Conservation (phyloP, 2,888 invertebrate genomes). For the Eilema griseolum region DNA sequence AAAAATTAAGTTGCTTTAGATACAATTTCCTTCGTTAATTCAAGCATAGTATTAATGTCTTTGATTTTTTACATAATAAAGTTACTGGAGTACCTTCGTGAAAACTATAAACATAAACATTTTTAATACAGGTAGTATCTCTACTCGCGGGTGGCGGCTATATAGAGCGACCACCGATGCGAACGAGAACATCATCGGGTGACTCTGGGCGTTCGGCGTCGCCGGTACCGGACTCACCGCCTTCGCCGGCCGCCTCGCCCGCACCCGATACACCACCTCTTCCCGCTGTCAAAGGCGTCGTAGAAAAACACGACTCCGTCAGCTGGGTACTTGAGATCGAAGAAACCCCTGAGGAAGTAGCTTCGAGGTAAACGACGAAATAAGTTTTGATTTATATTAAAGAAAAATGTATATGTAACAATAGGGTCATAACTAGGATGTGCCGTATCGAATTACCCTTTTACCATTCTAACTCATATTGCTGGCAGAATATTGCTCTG, state of each 20-base stretch:
- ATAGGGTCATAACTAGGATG: too few species aligned
- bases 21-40: too few species aligned
- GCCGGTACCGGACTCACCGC: constrained; percentile 77
- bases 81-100: background rate
- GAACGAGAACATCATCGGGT: constrained; percentile 78
- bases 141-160: constrained; percentile 79
- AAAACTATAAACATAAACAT: background rate
- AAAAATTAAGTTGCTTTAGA: background rate
- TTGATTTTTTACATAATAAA: background rate
- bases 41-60: too few species aligned
- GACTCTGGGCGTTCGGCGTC: constrained; percentile 76
- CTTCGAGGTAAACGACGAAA: constrained; percentile 78
- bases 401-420: background rate
- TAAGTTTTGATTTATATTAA: background rate
- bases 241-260: constrained; percentile 71
- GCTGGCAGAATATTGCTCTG: too few species aligned
- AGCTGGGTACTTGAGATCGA: constrained; percentile 95
- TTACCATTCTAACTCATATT: too few species aligned
- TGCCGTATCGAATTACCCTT: too few species aligned
- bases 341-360: constrained; percentile 90
- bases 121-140: constrained; percentile 80
- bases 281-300: constrained; percentile 93
- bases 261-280: constrained; percentile 85
- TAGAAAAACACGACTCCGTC: constrained; percentile 94
- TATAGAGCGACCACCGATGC: constrained; percentile 74